phyloP scores from a whole-genome alignment of 2,888 invertebrate species.

The Acrobasis suavella region DNA sequence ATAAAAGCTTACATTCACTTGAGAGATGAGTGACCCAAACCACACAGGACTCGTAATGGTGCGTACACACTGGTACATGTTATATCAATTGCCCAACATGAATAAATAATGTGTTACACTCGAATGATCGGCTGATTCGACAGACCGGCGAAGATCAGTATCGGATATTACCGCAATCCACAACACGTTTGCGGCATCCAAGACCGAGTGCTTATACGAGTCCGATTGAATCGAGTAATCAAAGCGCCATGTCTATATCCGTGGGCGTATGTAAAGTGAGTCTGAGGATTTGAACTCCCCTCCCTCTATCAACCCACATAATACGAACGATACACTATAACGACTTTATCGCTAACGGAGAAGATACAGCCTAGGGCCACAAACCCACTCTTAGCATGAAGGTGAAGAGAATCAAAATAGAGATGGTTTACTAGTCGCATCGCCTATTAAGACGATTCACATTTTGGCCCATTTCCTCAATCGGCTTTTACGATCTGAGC shows the following conservation, averaged over 20 bases:
- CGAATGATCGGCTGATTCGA: conserved; percentile 65
- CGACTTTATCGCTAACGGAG: no score
- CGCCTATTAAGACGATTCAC: no score
- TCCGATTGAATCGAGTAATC: conserved; percentile 77
- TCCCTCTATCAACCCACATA: no score
- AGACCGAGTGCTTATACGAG: conserved; percentile 59
- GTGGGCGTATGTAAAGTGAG: no score
- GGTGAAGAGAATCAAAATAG: no score
- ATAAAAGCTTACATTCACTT: conserved; percentile 9
- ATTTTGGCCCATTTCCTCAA: no score
- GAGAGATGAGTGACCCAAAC: conserved; percentile 7
- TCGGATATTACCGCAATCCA: conserved; percentile 69
- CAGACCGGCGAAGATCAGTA: conserved; percentile 73
- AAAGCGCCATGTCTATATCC: conserved; percentile 77
- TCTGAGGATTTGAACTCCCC: no score
- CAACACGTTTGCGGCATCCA: conserved; percentile 55
- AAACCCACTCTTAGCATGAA: no score
- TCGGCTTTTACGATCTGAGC: no score
- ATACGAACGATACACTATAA: no score
- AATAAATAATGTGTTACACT: conserved; percentile 70
- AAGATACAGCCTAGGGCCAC: no score
- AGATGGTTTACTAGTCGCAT: no score
- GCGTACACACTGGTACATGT: conserved; percentile 51
- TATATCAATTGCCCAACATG: conserved; percentile 74
- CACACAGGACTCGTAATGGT: conserved; percentile 19